These are phyloP conservation scores for Arctopsyche grandis DNA, from an alignment of 1,140 invertebrate species.

Conservation along the genomic window DNA sequence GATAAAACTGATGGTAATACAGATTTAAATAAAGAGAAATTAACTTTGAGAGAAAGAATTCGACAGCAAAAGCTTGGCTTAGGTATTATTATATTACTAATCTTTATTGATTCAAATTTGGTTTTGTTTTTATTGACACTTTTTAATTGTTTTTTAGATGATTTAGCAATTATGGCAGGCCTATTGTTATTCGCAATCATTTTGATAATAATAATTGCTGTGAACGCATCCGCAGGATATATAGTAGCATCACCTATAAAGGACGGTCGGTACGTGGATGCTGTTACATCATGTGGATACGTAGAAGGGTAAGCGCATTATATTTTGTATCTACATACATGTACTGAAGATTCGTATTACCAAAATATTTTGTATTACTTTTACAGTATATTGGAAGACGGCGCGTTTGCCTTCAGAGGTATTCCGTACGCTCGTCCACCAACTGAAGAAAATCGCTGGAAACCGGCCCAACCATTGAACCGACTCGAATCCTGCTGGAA, in stretches of 20 bases:
- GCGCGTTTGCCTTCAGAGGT: constrained; percentile 82
- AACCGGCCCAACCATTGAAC: constrained; percentile 73
- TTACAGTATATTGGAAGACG: constrained; percentile 75
- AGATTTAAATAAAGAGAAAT: constrained; percentile 56
- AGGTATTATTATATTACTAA: constrained; percentile 57
- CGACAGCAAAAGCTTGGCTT: constrained; percentile 64
- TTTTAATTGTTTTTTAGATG: constrained; percentile 59
- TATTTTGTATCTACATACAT: too few relatives aligned
- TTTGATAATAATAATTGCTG: constrained; percentile 71
- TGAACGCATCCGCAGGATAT: constrained; percentile 66
- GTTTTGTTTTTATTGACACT: constrained; percentile 27
- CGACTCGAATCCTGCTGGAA: constrained; percentile 83
- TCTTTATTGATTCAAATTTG: constrained; percentile 4
- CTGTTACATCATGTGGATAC: constrained; percentile 79
- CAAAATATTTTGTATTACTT: constrained; percentile 17
- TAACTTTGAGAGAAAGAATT: constrained; percentile 63
- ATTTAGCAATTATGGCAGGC: constrained; percentile 64
- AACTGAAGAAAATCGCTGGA: constrained; percentile 75
- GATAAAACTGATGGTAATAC: constrained; percentile 60
- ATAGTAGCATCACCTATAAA: constrained; percentile 65
- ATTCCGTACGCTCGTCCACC: constrained; percentile 89
- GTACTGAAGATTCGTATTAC: not conserved
- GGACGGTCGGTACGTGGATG: constrained; percentile 76
- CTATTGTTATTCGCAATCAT: constrained; percentile 71
- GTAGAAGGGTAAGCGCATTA: constrained; percentile 74